Evolutionary conservation across 1,140 invertebrate species (phyloP).

Genomic region (Chymomyza costata): DNA sequence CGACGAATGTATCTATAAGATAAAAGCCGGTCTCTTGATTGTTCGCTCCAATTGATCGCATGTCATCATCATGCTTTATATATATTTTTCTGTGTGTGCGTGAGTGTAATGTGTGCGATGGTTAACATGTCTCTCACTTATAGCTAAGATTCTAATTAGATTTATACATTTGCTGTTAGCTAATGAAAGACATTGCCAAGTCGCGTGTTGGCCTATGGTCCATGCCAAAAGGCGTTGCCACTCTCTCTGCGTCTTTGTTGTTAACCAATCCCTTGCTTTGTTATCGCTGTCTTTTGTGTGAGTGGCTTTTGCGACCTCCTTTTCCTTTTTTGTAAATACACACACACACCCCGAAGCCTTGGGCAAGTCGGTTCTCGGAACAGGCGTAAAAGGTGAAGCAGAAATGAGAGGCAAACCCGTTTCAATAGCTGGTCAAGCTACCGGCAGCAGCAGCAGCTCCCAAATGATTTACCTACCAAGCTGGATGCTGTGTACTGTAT

Average conservation of each 20-base stretch:
- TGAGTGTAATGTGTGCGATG: no score
- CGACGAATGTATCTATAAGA: no score
- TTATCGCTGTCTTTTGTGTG: conserved; percentile 7
- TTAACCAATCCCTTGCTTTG: conserved; percentile 47
- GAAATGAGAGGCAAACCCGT: conserved; percentile 41
- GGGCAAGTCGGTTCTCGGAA: conserved; percentile 53
- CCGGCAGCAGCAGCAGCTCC: conserved; percentile 12
- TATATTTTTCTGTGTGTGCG: no score
- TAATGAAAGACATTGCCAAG: conserved; percentile 16
- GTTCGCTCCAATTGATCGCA: no score
- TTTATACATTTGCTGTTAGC: background rate
- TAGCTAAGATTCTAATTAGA: conserved; percentile 34
- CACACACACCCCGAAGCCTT: conserved; percentile 58
- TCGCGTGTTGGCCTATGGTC: conserved; percentile 4
- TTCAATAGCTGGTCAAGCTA: conserved; percentile 26
- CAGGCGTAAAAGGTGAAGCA: conserved; percentile 30
- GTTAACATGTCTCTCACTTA: no score
- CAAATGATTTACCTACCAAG: conserved; percentile 30
- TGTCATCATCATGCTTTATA: no score
- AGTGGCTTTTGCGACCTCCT: conserved; percentile 51
- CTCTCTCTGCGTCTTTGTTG: background rate
- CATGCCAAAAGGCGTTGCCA: no score
- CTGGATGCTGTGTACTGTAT: no score
- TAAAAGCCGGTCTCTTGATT: conserved; percentile 55
- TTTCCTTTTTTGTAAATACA: conserved; percentile 45